Base-by-base conservation (phyloP, 2,888 invertebrate species). In the Drosophila mayaguana region DNA sequence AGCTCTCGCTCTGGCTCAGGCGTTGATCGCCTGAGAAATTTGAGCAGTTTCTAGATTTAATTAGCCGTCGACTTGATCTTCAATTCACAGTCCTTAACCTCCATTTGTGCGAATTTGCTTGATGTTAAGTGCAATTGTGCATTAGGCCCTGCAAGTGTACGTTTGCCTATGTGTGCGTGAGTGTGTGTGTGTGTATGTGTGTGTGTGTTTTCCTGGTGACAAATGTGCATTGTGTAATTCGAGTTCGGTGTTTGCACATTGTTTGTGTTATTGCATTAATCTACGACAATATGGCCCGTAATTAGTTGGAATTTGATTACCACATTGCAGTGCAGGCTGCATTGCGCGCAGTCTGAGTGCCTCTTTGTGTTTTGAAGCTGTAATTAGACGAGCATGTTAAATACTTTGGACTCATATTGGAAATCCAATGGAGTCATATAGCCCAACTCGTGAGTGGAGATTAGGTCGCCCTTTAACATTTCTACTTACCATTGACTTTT, bases 261-360 rank as follows among this genome's bases (percentile, higher is more conserved):
- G 78, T 87, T 84, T 89, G 82, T 81, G 73, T 90, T 87, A 86
- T 87, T 88, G 88, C 83, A 83, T 87, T 89, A 87, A 88, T 83
- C 83, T 75, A 76, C 86, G 72, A 88, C 90, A 90, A 89, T 89
- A 89, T 84, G 88, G 72, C 63, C 65, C 83, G 77, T 89, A 89
- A 90, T 88, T 90, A 90, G 83, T 72, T 72, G 72, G 78, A 88
- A 88, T 90, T 83, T 89, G 89, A 90, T 89, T 89, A 86, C 77
- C 63, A 53, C 81, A 76, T 80, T 86, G 72, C 71, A 38, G 11
- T 53, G 53, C 53, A 50, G 57, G 36, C 42, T 61, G 57, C 55
- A 59, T 67, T 57, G 18, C 46, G 62, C 72, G 63, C 34, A 54
- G 60, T 50, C 69, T 76, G 67, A 85, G 85, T 85, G 83, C 75